Evolutionary conservation across 2,888 invertebrate genomes (phyloP).

Genomic region (Hyles lineata): DNA sequence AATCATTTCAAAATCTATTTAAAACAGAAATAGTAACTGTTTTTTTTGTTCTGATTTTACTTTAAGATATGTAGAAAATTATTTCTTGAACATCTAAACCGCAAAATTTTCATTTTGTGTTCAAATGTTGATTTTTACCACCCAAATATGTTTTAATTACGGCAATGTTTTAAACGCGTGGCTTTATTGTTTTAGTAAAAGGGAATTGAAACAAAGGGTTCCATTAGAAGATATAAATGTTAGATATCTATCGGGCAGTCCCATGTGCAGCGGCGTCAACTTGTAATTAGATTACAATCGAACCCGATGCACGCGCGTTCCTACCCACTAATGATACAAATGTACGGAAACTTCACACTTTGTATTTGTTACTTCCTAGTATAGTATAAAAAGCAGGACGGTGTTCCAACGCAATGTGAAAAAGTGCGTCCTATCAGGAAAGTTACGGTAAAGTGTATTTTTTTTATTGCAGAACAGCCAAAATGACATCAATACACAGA

Average conservation of each 20-base stretch:
- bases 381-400: constrained; percentile 37
- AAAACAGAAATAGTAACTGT: too few species aligned
- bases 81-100: too few species aligned
- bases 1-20: too few species aligned
- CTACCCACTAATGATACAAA: constrained; percentile 65
- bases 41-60: too few species aligned
- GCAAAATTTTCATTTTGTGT: not conserved
- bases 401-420: constrained; percentile 53
- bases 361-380: constrained; percentile 48
- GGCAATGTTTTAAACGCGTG: not conserved
- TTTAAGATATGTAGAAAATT: too few species aligned
- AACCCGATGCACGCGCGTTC: constrained; percentile 64
- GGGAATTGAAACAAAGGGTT: constrained; percentile 57
- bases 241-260: constrained; percentile 57
- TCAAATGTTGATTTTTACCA: not conserved
- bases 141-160: not conserved
- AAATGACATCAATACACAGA: not conserved
- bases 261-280: constrained; percentile 72
- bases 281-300: constrained; percentile 82
- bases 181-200: constrained; percentile 1
- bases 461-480: not conserved
- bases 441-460: not conserved
- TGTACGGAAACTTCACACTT: constrained; percentile 25
- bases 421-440: not conserved
- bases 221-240: constrained; percentile 68